Evolutionary conservation across 2,797 vertebrate species (phyloP).

Genomic region (Brachyrhaphis roseni): DNA sequence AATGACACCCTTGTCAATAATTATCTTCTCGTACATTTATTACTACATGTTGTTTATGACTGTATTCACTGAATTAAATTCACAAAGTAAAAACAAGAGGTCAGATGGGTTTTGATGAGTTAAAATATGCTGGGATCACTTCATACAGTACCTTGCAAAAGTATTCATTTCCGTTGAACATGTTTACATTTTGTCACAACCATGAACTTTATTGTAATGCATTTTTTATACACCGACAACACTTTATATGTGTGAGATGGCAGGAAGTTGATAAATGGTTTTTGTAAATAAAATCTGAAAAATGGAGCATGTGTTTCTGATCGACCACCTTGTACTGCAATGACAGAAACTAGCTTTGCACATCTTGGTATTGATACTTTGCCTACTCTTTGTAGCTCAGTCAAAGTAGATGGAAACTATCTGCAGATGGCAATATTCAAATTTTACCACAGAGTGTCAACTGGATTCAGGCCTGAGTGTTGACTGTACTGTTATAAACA

Average conservation of each 20-base stretch:
- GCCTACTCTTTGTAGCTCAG: not conserved
- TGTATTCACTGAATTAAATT: constrained; percentile 11
- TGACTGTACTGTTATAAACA: not conserved
- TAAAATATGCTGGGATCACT: not conserved
- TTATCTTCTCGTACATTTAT: constrained; percentile 17
- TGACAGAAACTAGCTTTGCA: not conserved
- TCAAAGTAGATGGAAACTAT: not conserved
- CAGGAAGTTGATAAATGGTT: not conserved
- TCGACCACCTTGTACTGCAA: not conserved
- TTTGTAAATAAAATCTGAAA: not conserved
- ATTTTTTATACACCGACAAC: not conserved
- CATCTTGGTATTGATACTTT: not conserved
- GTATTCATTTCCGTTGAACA: not conserved
- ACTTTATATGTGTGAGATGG: not conserved
- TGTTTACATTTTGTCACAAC: not conserved
- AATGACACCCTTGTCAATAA: constrained; percentile 54
- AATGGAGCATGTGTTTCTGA: not conserved
- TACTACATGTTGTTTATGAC: not conserved
- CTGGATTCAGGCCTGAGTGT: not conserved
- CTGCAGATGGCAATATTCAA: not conserved
- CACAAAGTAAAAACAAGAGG: constrained; percentile 1
- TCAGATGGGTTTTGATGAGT: not conserved
- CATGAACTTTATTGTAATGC: not conserved
- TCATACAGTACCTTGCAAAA: not conserved
- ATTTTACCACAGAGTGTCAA: not conserved